These are phyloP conservation scores for Centropyge bicolor DNA, from an alignment of 2,797 vertebrate species.

Conservation along the genomic window DNA sequence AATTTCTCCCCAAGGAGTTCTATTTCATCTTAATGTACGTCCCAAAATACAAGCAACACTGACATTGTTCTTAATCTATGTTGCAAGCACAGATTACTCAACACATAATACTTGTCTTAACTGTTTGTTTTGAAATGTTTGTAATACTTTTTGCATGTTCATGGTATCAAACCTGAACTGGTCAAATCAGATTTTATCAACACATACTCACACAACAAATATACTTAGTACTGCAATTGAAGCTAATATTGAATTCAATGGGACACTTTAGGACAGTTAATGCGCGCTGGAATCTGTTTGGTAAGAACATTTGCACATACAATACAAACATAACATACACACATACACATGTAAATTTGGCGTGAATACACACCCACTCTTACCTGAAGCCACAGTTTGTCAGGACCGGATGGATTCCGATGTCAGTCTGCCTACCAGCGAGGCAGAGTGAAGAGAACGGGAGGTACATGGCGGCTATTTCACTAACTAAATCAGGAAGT, in stretches of 20 bases:
- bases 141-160: background rate
- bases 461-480: slow-evolving; percentile 60
- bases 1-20: background rate
- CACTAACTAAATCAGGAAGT: slow-evolving; percentile 71
- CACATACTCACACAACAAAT: background rate
- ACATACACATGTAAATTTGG: background rate
- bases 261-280: background rate
- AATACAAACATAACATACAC: too few species aligned
- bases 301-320: background rate
- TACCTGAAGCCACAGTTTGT: slow-evolving; percentile 56
- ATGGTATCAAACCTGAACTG: background rate
- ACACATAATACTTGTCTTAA: background rate
- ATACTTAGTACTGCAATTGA: background rate
- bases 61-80: background rate
- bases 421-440: slow-evolving; percentile 7
- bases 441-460: slow-evolving; percentile 57
- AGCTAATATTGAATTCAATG: background rate
- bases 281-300: background rate
- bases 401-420: background rate
- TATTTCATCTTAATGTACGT: background rate
- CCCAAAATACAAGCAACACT: background rate
- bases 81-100: background rate
- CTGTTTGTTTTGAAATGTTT: background rate
- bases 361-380: background rate
- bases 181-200: background rate